Conservation (phyloP, 2,113 vertebrate species). For the Dipodomys merriami region DNA sequence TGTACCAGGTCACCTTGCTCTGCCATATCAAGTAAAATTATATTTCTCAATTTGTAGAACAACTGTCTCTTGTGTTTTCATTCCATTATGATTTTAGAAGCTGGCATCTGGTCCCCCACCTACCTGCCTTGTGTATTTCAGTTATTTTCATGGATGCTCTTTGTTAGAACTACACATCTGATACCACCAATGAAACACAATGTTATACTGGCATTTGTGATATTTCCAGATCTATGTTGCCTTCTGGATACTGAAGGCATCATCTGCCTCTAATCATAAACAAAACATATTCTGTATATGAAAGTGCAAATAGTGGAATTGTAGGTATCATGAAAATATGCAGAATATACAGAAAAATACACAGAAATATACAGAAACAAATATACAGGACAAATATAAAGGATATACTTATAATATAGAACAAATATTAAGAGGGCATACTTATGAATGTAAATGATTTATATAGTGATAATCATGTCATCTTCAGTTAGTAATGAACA, state of each 20-base stretch:
- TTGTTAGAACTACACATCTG: conserved; percentile 62
- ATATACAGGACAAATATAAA: too few species aligned
- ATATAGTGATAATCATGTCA: neutral
- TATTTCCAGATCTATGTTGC: conserved; percentile 66
- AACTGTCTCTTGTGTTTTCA: conserved; percentile 55
- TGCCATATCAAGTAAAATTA: conserved; percentile 50
- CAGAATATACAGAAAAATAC: neutral
- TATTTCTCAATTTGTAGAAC: conserved; percentile 48
- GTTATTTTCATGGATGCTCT: conserved; percentile 71
- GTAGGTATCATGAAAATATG: neutral
- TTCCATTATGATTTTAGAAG: conserved; percentile 69
- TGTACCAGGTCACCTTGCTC: conserved; percentile 48
- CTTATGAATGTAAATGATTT: neutral
- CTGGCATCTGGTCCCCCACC: conserved; percentile 68
- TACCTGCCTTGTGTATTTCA: conserved; percentile 58
- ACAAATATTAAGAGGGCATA: conserved; percentile 9
- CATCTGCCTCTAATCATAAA: conserved; percentile 62
- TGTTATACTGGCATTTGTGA: conserved; percentile 61
- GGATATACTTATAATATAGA: neutral
- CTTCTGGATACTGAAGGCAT: conserved; percentile 54
- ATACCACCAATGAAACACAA: conserved; percentile 59
- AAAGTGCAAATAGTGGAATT: conserved; percentile 17
- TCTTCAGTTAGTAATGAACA: conserved; percentile 29
- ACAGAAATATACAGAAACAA: conserved; percentile 7
- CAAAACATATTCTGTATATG: conserved; percentile 37